Base-by-base conservation (phyloP, 2,888 invertebrate species). In the Lathronympha strigana region DNA sequence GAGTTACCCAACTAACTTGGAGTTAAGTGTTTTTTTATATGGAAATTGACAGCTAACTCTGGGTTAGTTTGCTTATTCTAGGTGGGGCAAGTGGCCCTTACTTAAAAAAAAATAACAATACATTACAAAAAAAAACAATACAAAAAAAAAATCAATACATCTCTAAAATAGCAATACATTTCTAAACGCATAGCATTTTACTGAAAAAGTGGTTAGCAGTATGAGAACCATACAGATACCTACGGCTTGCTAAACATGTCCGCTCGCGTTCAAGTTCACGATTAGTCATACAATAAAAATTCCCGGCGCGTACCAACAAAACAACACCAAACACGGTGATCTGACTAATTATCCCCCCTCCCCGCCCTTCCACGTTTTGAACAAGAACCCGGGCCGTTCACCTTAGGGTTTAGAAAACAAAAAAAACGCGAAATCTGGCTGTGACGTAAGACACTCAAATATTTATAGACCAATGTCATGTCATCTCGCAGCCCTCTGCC, bases 381-480 rank as follows among this genome's bases (percentile, higher is more conserved):
- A 23, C 2, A 23, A 47, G n/a, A n/a, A 23, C 66, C 40, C 11
- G 49, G 66, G 66, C 4, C 61, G 54, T 47, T 61, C 21, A 61
- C 47, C 53, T 31, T 57, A 23, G 38, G 28, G n/a, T 13, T 49
- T 38, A 60, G 58, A 53, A 60, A 54, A 45, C 38, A 43, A 54
- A 45, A 47, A 43, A 5, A 6, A 17, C n/a, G 50, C 19, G 23
- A 36, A 60, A 45, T 13, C 47, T 31, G 21, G 15, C 47, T 6
- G 23, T 54, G 66, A 54, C 54, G 54, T 60, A 36, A 53, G 25
- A 51, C 36, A 19, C 33, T 43, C 28, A 6, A 67, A 69, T 82
- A 83, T 85, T 82, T 81, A 77, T 83, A 83, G 78, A 78, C 51
- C 86, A 87, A 85, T 86, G 86, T 86, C 84, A 85, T 86, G 86